Evolutionary conservation across 2,113 vertebrate genomes (phyloP), one percentile per base, ranked within the genome.

Genomic region (Axis porcinus): DNA sequence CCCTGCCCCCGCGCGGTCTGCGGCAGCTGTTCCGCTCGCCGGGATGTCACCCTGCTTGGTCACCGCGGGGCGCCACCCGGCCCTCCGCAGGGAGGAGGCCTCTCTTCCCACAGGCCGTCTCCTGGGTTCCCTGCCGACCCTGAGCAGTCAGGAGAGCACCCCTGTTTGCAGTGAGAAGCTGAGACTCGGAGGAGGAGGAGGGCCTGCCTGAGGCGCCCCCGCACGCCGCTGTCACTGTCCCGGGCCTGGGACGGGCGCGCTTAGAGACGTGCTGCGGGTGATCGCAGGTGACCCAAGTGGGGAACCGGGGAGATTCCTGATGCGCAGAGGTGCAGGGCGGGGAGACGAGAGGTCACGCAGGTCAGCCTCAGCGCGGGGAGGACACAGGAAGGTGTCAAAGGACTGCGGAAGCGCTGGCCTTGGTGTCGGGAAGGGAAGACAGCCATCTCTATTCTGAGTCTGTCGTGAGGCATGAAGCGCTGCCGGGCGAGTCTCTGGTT

Each of bases 211-310:
- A 43, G 57, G 14, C 7, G 5, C 16, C 15, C 45, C 9, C 0
- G 5, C 19, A 14, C 1, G 0, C 23, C 1, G 43, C 21, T 7
- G 78, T 30, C 54, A 0, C 25, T 17, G 7, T 19, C 2, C 21
- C 5, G 17, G 58, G 13, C 4, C 2, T 0, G 2, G 9, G 0
- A 27, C 5, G 0, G 28, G 6, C 28, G 0, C 1, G 4, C 6
- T 15, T 12, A 11, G 45, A 23, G 23, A 7, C 9, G 6, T 17
- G n/a, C 12, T 58, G 7, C 2, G 17, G 76, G 25, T 11, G 8
- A 3, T 64, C 30, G 3, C 2, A 6, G 4, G 4, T 33, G 33
- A 21, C 3, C 52, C 33, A 17, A 3, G 2, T 0, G 5, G 86
- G 30, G 27, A n/a, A 33, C 3, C 17, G 55, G 40, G 16, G 40